phyloP scores from a whole-genome alignment of 2,113 vertebrate species.

The Tachysurus vachellii region DNA sequence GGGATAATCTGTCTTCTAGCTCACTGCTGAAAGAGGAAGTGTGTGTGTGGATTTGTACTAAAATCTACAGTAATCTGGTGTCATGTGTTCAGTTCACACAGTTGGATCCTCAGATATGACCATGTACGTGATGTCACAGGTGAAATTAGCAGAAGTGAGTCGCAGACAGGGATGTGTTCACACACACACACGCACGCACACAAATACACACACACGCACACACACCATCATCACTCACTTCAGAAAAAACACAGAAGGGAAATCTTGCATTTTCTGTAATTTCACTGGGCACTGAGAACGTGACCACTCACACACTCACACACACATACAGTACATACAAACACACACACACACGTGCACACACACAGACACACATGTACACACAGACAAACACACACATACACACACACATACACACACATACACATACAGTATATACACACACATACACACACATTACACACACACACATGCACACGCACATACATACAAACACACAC shows the following conservation, averaged over 20 bases:
- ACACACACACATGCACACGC: no score
- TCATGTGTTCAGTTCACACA: background rate
- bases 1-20: background rate
- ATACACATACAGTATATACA: no score
- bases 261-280: background rate
- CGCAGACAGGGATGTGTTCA: background rate
- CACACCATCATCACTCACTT: background rate
- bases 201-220: no score
- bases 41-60: background rate
- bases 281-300: background rate
- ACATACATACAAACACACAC: no score
- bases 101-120: background rate
- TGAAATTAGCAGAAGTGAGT: slow-evolving; percentile 30
- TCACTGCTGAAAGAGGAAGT: background rate
- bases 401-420: no score
- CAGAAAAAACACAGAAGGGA: background rate
- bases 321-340: no score
- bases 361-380: no score
- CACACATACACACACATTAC: no score
- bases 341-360: background rate
- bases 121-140: slow-evolving; percentile 15
- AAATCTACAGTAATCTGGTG: slow-evolving; percentile 18
- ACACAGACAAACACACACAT: no score
- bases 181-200: background rate
- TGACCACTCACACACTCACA: no score